Evolutionary conservation across 2,888 invertebrate species (phyloP).

Genomic region (Conomelus anceps): DNA sequence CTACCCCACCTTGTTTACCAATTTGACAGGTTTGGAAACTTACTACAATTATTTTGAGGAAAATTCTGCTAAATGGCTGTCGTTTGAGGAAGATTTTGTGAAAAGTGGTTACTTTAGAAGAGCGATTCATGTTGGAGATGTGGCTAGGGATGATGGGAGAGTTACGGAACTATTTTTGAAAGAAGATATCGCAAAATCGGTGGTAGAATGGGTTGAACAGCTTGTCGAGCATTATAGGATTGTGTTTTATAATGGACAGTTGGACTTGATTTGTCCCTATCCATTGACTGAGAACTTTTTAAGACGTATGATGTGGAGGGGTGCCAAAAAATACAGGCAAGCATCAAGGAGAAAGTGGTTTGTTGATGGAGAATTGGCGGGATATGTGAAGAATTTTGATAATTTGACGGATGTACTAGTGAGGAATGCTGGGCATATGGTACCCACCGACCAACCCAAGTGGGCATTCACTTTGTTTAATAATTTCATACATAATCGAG

Average conservation of each 20-base stretch:
- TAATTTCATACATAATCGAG: constrained; percentile 37
- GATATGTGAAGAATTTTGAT: constrained; percentile 64
- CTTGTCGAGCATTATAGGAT: constrained; percentile 60
- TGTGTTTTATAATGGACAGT: constrained; percentile 80
- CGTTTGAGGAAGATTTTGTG: constrained; percentile 12
- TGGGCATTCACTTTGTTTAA: constrained; percentile 67
- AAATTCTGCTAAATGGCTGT: constrained; percentile 5
- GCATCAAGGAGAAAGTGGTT: constrained; percentile 61
- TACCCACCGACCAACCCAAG: constrained; percentile 69
- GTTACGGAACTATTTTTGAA: constrained; percentile 62
- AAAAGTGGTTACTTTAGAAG: constrained; percentile 17
- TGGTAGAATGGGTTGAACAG: constrained; percentile 63
- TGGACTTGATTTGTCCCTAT: constrained; percentile 88
- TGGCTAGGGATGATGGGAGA: constrained; percentile 12
- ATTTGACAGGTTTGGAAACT: constrained; percentile 8
- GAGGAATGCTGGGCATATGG: constrained; percentile 74
- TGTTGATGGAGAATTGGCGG: constrained; percentile 56
- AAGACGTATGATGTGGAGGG: constrained; percentile 52
- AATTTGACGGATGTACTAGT: constrained; percentile 67
- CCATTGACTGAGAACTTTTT: constrained; percentile 33
- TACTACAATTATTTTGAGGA: constrained; percentile 21
- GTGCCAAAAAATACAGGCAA: constrained; percentile 52
- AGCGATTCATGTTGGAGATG: constrained; percentile 31
- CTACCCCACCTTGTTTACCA: constrained; percentile 36
- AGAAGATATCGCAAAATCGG: constrained; percentile 72